Evolutionary conservation across 2,888 invertebrate species (phyloP), one percentile per base, ranked within the genome.

Genomic region (Drosophila paranaensis): DNA sequence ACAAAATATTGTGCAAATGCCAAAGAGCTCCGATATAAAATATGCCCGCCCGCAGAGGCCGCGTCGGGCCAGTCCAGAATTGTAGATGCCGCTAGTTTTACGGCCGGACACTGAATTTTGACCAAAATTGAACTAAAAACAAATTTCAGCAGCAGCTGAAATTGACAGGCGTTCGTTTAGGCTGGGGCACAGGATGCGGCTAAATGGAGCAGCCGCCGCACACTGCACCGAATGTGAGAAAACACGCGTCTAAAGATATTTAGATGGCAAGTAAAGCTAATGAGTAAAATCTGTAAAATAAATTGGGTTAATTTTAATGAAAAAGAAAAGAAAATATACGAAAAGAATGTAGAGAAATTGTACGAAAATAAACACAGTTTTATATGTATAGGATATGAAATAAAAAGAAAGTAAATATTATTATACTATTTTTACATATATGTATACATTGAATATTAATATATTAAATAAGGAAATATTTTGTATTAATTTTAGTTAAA

Each of bases 91-190:
- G 60, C 67, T 65, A 66, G 73, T 73, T 60, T 60, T 57, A 66
- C 63, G 61, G 62, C 55, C 63, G 74, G 77, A 85, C 79, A 69
- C 46, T 6, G 61, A 45, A 63, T 73, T 65, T 71, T 64, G 65
- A 60, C 78, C 89, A 58, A 83, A 81, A 73, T 81, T 66, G 77
- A 89, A 85, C 82, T 69, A 70, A 89, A 84, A 84, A 87, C 74
- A 79, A 82, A 89, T 88, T 85, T 84, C 50, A 55, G 46, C 70
- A 61, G 88, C 82, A 85, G 88, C 88, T 84, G 84, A 77, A 88
- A 89, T 89, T 88, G 89, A 82, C 89, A 89, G 89, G 45, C 74
- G 46, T 5, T 39, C 56, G 58, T 3, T 48, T 51, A 48, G 46
- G 33, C 33, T 33, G 25, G 33, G 35, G 60, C 30, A 64, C 64